These are phyloP conservation scores for Sarcophaga subvicina DNA, from an alignment of 2,888 invertebrate genomes.

Conservation along the genomic window DNA sequence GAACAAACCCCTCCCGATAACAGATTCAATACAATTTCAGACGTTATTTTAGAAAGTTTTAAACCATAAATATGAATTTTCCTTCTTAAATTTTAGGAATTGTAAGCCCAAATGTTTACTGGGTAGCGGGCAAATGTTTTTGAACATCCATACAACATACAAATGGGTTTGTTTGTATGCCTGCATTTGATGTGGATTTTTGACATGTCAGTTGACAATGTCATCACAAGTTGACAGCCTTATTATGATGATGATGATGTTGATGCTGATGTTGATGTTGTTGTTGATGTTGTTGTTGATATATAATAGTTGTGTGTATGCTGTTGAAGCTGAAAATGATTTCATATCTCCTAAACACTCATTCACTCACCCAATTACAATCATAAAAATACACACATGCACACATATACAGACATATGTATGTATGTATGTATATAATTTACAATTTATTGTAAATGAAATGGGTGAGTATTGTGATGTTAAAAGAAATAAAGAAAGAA, in stretches of 20 bases:
- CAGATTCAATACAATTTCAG: too few relatives aligned
- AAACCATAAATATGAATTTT: too few relatives aligned
- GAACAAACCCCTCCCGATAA: too few relatives aligned
- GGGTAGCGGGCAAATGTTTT: too few relatives aligned
- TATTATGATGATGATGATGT: constrained; percentile 73
- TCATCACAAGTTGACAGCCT: constrained; percentile 81
- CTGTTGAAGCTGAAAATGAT: constrained; percentile 60
- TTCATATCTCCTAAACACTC: constrained; percentile 49
- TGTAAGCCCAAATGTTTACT: too few relatives aligned
- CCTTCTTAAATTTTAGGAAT: too few relatives aligned
- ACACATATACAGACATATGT: background rate
- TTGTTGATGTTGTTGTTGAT: constrained; percentile 43
- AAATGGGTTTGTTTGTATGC: background rate
- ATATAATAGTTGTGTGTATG: constrained; percentile 26
- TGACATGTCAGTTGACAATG: constrained; percentile 82
- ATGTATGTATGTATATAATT: constrained; percentile 9
- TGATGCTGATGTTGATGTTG: constrained; percentile 46
- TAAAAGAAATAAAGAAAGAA: constrained; percentile 22
- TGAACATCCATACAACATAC: too few relatives aligned
- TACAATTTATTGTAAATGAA: constrained; percentile 39
- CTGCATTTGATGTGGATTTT: constrained; percentile 79
- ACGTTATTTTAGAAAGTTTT: too few relatives aligned
- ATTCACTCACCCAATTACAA: background rate
- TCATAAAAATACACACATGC: background rate
- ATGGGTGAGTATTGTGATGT: constrained; percentile 49